Percentiles rank a stretch among this genome's conserved stretches.
These are phyloP conservation scores for Thalassophryne amazonica DNA, from an alignment of 2,797 vertebrate genomes.

Conservation along the genomic window DNA sequence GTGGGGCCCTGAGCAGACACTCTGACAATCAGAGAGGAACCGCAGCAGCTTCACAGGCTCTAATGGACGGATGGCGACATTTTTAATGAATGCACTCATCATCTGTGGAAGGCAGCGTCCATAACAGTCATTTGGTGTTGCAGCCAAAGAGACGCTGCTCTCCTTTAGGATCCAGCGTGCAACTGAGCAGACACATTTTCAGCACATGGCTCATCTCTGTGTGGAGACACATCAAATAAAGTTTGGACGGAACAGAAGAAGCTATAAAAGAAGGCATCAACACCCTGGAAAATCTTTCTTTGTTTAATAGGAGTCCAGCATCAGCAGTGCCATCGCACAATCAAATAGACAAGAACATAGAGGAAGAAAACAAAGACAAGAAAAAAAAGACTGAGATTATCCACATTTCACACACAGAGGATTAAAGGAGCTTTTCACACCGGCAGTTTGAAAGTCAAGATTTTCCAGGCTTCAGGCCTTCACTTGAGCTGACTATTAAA, in stretches of 20 bases:
- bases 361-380: slow-evolving; percentile 24
- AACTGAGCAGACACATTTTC: slow-evolving; percentile 65
- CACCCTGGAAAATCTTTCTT: slow-evolving; percentile 59
- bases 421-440: too few relatives aligned
- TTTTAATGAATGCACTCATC: slow-evolving; percentile 58
- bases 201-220: slow-evolving; percentile 65
- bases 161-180: slow-evolving; percentile 46
- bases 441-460: too few relatives aligned
- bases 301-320: slow-evolving; percentile 76
- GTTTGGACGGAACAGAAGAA: slow-evolving; percentile 10
- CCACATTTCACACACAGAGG: slow-evolving; percentile 20
- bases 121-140: slow-evolving; percentile 71
- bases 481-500: too few relatives aligned
- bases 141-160: slow-evolving; percentile 71
- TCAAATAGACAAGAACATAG: slow-evolving; percentile 43
- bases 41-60: slow-evolving; percentile 41
- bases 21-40: slow-evolving; percentile 41
- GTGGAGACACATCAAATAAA: slow-evolving; percentile 38
- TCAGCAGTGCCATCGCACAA: slow-evolving; percentile 65
- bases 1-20: slow-evolving; percentile 26
- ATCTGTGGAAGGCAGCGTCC: slow-evolving; percentile 55
- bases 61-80: slow-evolving; percentile 62
- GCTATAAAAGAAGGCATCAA: slow-evolving; percentile 3
- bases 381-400: neutral
- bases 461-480: too few relatives aligned